phyloP scores from a whole-genome alignment of 2,113 vertebrate genomes.

The Atrichornis clamosus region DNA sequence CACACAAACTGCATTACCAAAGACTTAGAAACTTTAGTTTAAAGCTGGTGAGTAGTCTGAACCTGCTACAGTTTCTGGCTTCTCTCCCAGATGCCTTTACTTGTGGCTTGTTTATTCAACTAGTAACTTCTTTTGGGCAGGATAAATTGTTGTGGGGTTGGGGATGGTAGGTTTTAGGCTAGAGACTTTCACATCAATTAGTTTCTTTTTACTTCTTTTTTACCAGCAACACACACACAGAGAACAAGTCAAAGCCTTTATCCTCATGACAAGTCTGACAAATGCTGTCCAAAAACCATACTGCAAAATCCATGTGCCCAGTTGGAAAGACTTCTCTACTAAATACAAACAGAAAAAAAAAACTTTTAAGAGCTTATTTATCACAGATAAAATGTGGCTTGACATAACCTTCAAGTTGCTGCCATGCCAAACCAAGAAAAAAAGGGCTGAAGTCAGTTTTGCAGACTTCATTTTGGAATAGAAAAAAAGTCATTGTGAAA shows the following conservation, averaged over 20 bases:
- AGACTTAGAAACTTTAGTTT: neutral
- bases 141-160: rapidly evolving
- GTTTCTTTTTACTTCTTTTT: too few relatives aligned
- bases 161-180: neutral
- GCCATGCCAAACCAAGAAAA: neutral
- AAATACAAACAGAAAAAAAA: neutral
- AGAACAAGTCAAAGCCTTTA: neutral
- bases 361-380: neutral
- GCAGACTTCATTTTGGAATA: neutral
- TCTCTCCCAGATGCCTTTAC: neutral
- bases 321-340: neutral
- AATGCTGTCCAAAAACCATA: neutral
- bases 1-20: neutral
- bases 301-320: neutral
- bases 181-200: neutral
- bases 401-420: neutral
- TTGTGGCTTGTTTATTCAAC: neutral
- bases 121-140: neutral
- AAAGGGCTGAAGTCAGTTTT: neutral
- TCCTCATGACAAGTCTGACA: neutral
- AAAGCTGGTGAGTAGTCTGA: neutral
- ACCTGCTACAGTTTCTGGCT: neutral
- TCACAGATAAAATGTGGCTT: neutral
- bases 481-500: neutral
- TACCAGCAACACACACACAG: neutral